These are phyloP conservation scores for Dendrocincla tyrannina DNA, from an alignment of 2,797 vertebrate species.

Conservation along the genomic window DNA sequence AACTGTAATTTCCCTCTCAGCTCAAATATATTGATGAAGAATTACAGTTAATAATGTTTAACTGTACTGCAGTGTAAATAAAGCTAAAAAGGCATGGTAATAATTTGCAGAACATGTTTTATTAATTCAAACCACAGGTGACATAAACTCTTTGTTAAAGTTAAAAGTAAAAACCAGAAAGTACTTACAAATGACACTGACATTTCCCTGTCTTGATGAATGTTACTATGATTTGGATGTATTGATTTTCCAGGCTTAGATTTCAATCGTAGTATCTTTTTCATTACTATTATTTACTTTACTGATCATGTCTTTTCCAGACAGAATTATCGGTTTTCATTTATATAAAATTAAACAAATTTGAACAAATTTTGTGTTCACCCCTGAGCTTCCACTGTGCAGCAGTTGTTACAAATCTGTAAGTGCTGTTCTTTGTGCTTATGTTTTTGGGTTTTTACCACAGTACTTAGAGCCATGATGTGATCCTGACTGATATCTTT, in stretches of 20 bases:
- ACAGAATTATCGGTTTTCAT: not conserved
- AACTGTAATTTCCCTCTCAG: not conserved
- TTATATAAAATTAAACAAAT: not conserved
- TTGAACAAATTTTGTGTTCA: not conserved
- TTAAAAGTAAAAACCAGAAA: not conserved
- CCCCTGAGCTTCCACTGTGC: not conserved
- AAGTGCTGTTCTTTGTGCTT: not conserved
- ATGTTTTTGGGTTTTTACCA: not conserved
- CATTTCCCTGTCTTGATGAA: not conserved
- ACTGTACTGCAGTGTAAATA: not conserved
- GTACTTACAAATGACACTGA: not conserved
- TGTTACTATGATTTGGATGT: not conserved
- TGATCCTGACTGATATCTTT: not conserved
- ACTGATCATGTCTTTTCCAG: not conserved
- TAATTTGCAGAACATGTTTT: not conserved
- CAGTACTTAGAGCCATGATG: not conserved
- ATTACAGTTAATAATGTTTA: not conserved
- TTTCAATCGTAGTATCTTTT: not conserved
- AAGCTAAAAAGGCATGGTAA: not conserved
- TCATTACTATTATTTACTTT: not conserved
- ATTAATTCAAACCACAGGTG: not conserved
- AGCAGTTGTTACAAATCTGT: not conserved
- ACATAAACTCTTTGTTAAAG: not conserved
- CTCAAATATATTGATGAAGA: not conserved
- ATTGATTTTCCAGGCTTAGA: not conserved